A percentile compares a stretch with the other conserved stretches of the same genome.
Conservation (phyloP, 2,113 vertebrate species). For the Ochotona princeps region DNA sequence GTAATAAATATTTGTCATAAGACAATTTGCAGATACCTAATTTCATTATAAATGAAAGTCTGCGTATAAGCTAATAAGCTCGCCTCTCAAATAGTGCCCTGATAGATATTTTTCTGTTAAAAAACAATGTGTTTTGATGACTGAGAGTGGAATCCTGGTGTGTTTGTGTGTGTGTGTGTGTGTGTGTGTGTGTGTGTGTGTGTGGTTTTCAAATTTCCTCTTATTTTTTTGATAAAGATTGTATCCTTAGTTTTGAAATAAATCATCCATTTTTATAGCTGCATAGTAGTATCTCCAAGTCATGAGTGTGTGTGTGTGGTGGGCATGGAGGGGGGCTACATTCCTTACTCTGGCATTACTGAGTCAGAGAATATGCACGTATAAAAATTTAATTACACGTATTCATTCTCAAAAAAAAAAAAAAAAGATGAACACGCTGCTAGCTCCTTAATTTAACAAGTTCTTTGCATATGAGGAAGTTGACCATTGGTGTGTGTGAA, state of each 20-base stretch:
- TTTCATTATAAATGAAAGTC: background rate
- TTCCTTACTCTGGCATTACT: background rate
- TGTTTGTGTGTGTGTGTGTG: too few relatives aligned
- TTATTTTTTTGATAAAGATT: constrained; percentile 38
- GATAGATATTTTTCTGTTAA: background rate
- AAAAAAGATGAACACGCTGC: background rate
- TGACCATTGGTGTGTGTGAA: background rate
- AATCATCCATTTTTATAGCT: background rate
- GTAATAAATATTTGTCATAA: background rate
- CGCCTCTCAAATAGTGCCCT: background rate
- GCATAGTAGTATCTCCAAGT: background rate
- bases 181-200: too few relatives aligned
- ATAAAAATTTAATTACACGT: background rate
- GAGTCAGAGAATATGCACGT: background rate
- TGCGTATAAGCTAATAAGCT: background rate
- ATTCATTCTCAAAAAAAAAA: background rate
- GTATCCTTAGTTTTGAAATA: constrained; percentile 8
- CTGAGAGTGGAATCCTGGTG: background rate
- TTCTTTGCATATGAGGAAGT: background rate
- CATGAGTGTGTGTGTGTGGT: background rate
- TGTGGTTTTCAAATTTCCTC: background rate
- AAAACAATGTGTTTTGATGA: background rate
- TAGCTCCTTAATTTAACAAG: background rate
- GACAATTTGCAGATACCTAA: background rate
- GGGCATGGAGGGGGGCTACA: too few relatives aligned